Percentiles rank a stretch among this genome's conserved stretches.
Conservation (phyloP, 2,113 vertebrate genomes). For the Pseudolaguvia tuberculata region DNA sequence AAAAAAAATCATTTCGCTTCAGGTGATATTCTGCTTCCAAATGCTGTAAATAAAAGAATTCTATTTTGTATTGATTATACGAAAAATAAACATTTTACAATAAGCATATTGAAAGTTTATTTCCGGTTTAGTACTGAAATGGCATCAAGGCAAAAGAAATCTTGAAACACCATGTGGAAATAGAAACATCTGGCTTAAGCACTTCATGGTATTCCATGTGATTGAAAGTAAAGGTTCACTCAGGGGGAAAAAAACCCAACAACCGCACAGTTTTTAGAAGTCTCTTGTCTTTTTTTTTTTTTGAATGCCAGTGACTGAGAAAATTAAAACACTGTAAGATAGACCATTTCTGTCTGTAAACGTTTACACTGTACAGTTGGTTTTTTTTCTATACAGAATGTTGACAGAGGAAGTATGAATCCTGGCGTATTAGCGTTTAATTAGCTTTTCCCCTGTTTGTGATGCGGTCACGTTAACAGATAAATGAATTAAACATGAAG, state of each 20-base stretch:
- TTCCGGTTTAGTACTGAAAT: conserved; percentile 36
- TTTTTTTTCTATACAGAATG: conserved; percentile 11
- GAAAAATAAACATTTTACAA: conserved; percentile 10
- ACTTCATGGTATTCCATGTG: conserved; percentile 26
- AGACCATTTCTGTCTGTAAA: conserved; percentile 21
- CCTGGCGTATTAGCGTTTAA: conserved; percentile 1
- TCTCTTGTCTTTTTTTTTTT: conserved; percentile 9
- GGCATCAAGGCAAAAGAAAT: conserved; percentile 44
- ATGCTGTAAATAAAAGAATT: background rate
- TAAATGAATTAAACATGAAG: conserved; percentile 21
- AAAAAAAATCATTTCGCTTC: conserved; percentile 25
- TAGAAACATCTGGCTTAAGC: conserved; percentile 33
- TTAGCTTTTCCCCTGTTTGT: background rate
- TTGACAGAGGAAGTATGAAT: conserved; percentile 1
- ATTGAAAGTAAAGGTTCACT: conserved; percentile 7
- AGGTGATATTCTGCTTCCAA: background rate
- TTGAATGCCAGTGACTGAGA: background rate
- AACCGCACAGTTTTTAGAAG: conserved; percentile 6
- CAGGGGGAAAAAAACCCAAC: background rate
- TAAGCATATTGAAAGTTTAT: conserved; percentile 34
- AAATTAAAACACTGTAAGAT: background rate
- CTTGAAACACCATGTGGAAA: conserved; percentile 38
- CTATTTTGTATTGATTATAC: background rate
- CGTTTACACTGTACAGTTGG: conserved; percentile 17
- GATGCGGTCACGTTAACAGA: background rate